Percentiles rank a stretch among this genome's conserved stretches.
Evolutionary conservation across 2,888 invertebrate genomes (phyloP).

Genomic region (Euphydryas editha): DNA sequence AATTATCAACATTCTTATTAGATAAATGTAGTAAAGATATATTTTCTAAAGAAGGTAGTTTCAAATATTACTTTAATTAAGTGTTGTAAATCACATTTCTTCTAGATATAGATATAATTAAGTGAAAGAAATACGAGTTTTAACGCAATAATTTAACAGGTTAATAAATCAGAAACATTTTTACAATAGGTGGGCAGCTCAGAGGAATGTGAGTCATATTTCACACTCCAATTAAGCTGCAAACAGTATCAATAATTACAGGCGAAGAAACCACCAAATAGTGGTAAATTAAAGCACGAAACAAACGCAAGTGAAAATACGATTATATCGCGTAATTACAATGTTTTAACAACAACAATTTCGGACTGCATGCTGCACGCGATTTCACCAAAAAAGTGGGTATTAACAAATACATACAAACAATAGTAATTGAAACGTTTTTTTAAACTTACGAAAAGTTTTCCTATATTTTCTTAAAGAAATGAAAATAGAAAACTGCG

Average conservation of each 20-base stretch:
- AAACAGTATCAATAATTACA: slow-evolving; percentile 75
- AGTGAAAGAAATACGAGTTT: slow-evolving; percentile 29
- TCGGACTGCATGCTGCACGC: slow-evolving; percentile 43
- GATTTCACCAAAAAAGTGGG: slow-evolving; percentile 56
- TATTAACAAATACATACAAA: slow-evolving; percentile 61
- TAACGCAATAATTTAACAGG: slow-evolving; percentile 43
- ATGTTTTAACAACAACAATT: slow-evolving; percentile 47
- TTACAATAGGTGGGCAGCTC: slow-evolving; percentile 67
- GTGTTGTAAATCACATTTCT: slow-evolving; percentile 17
- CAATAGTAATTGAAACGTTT: slow-evolving; percentile 34
- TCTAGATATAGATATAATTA: slow-evolving; percentile 11
- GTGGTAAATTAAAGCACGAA: slow-evolving; percentile 70
- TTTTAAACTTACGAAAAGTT: slow-evolving; percentile 36
- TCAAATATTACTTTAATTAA: slow-evolving; percentile 15
- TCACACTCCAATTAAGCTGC: slow-evolving; percentile 82
- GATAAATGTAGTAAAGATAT: not conserved
- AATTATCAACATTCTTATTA: not conserved
- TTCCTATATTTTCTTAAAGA: slow-evolving; percentile 47
- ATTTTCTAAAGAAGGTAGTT: slow-evolving; percentile 24
- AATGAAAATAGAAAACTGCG: slow-evolving; percentile 62
- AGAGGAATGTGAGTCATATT: slow-evolving; percentile 73
- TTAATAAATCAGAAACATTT: slow-evolving; percentile 65
- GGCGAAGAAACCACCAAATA: slow-evolving; percentile 72
- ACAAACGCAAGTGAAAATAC: slow-evolving; percentile 71
- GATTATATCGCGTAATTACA: slow-evolving; percentile 42